Evolutionary conservation across 2,113 vertebrate species (phyloP).

Genomic region (Bungarus multicinctus): DNA sequence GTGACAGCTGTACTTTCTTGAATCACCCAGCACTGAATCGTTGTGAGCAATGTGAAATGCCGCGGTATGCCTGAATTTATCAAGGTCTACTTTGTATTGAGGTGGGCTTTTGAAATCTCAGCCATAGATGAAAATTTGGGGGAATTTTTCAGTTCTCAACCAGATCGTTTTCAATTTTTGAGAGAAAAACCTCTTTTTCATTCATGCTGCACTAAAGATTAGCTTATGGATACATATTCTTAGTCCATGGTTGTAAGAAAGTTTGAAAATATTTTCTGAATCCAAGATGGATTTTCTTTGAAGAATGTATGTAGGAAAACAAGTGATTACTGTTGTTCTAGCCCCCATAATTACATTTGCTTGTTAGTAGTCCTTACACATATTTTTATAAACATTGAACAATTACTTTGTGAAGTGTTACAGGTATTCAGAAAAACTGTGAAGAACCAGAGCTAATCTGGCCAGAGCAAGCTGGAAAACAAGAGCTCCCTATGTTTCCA

Average conservation of each 20-base stretch:
- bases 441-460: slow-evolving; percentile 69
- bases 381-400: slow-evolving; percentile 56
- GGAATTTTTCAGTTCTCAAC: slow-evolving; percentile 63
- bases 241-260: slow-evolving; percentile 51
- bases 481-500: slow-evolving; percentile 72
- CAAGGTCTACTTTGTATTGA: slow-evolving; percentile 46
- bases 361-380: slow-evolving; percentile 64
- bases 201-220: slow-evolving; percentile 57
- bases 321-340: slow-evolving; percentile 62
- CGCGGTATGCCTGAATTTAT: slow-evolving; percentile 88
- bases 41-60: slow-evolving; percentile 99
- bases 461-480: slow-evolving; percentile 69
- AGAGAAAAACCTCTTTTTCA: slow-evolving; percentile 43
- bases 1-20: slow-evolving; percentile 98
- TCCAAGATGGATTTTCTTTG: slow-evolving; percentile 64
- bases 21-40: slow-evolving; percentile 98
- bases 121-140: slow-evolving; percentile 59
- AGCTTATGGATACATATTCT: slow-evolving; percentile 32
- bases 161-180: slow-evolving; percentile 53
- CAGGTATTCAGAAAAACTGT: slow-evolving; percentile 71
- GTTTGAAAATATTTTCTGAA: slow-evolving; percentile 65
- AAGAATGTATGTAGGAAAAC: slow-evolving; percentile 72
- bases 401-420: slow-evolving; percentile 62
- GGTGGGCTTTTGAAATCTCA: slow-evolving; percentile 56
- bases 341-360: slow-evolving; percentile 65